These are phyloP conservation scores for Cyprinodon diabolis DNA, from an alignment of 2,797 vertebrate species.

Conservation along the genomic window DNA sequence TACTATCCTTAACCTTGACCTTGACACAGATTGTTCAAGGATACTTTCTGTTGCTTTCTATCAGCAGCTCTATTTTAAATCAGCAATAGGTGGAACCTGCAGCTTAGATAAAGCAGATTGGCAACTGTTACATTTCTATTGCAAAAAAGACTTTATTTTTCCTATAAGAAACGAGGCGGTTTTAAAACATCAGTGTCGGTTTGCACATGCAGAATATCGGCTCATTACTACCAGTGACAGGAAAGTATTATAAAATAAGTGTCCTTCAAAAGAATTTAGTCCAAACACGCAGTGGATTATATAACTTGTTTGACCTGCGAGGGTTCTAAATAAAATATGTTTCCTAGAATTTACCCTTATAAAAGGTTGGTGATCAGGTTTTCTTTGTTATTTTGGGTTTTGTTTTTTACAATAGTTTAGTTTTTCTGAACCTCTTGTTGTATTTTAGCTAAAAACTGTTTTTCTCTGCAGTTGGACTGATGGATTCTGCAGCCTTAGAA, in stretches of 20 bases:
- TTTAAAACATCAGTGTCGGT: not conserved
- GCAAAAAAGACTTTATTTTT: not conserved
- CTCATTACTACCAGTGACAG: not conserved
- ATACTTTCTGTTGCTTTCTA: constrained; percentile 27
- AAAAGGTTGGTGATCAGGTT: not conserved
- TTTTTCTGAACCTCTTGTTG: no score
- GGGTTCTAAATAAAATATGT: constrained; percentile 8
- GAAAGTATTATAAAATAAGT: constrained; percentile 1
- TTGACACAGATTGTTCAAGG: constrained; percentile 16
- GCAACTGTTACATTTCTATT: not conserved
- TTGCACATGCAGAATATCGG: not conserved
- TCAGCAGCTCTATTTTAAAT: constrained; percentile 22
- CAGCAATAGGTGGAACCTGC: not conserved
- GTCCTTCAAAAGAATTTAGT: constrained; percentile 7
- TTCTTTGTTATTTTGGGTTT: no score
- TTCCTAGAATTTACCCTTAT: not conserved
- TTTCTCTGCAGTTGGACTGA: no score
- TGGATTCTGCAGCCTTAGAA: no score
- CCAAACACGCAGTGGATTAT: not conserved
- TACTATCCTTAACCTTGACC: constrained; percentile 39
- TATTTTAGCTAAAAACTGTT: no score
- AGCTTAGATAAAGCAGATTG: not conserved
- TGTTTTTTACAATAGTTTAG: no score
- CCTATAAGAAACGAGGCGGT: not conserved
- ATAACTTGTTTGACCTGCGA: constrained; percentile 12